Conservation (phyloP, 2,113 vertebrate genomes). For the Heterotis niloticus region DNA sequence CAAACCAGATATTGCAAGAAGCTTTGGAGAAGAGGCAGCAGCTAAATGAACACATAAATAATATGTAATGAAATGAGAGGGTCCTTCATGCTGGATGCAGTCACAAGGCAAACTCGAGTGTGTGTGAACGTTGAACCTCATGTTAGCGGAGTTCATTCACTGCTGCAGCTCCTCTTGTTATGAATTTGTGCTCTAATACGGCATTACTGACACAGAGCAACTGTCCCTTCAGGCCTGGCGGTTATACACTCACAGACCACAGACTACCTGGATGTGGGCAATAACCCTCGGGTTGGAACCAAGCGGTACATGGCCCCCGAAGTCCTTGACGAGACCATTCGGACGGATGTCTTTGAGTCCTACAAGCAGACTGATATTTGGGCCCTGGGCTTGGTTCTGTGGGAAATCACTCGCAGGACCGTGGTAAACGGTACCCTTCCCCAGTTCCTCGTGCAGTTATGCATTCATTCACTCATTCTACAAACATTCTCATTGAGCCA, state of each 20-base stretch:
- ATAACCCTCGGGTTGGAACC: slow-evolving; percentile 92
- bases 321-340: slow-evolving; percentile 90
- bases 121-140: too few species aligned
- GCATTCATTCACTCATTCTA: too few species aligned
- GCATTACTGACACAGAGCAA: too few species aligned
- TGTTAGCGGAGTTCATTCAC: too few species aligned
- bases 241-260: slow-evolving; percentile 91
- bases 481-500: background rate
- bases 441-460: background rate
- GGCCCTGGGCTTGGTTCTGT: slow-evolving; percentile 89
- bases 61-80: too few species aligned
- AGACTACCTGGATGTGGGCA: slow-evolving; percentile 90
- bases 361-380: slow-evolving; percentile 96
- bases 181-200: background rate
- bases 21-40: too few species aligned
- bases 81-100: too few species aligned
- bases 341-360: slow-evolving; percentile 87
- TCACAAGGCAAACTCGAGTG: too few species aligned
- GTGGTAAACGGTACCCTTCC: slow-evolving; percentile 74
- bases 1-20: too few species aligned
- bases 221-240: slow-evolving; percentile 73
- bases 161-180: background rate
- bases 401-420: slow-evolving; percentile 87
- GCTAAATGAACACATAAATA: too few species aligned
- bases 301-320: slow-evolving; percentile 98